Conservation (phyloP, 2,888 invertebrate species). For the Chrysina gloriosa region DNA sequence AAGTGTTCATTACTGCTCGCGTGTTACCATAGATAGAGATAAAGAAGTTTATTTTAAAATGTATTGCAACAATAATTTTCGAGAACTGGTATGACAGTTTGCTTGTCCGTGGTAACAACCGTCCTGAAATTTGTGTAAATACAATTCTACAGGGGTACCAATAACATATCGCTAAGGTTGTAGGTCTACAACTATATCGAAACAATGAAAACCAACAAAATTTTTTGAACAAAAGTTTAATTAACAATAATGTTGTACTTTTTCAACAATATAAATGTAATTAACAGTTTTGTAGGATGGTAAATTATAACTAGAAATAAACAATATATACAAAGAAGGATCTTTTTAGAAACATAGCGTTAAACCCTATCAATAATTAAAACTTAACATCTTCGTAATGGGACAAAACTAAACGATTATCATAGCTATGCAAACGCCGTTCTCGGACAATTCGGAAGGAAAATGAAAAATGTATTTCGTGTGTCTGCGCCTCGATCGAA, state of each 20-base stretch:
- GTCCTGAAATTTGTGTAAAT: too few species aligned
- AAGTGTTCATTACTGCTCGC: too few species aligned
- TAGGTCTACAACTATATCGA: too few species aligned
- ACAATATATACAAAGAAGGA: conserved; percentile 57
- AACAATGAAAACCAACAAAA: conserved; percentile 40
- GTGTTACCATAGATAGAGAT: too few species aligned
- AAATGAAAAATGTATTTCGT: background rate
- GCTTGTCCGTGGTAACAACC: too few species aligned
- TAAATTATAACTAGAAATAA: conserved; percentile 47
- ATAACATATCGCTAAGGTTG: too few species aligned
- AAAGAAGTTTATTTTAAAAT: too few species aligned
- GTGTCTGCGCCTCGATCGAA: background rate
- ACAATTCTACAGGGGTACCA: too few species aligned
- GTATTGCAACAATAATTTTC: too few species aligned
- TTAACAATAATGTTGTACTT: conserved; percentile 59
- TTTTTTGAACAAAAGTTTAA: conserved; percentile 49
- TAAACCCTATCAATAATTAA: conserved; percentile 38
- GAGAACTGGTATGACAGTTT: too few species aligned
- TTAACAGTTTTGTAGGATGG: conserved; percentile 56
- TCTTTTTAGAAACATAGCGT: background rate
- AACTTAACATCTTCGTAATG: conserved; percentile 36
- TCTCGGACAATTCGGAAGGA: background rate
- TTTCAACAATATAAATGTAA: conserved; percentile 60
- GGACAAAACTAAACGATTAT: conserved; percentile 28
- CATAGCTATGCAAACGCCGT: conserved; percentile 20